phyloP scores from a whole-genome alignment of 2,113 vertebrate genomes.

The Strix uralensis region DNA sequence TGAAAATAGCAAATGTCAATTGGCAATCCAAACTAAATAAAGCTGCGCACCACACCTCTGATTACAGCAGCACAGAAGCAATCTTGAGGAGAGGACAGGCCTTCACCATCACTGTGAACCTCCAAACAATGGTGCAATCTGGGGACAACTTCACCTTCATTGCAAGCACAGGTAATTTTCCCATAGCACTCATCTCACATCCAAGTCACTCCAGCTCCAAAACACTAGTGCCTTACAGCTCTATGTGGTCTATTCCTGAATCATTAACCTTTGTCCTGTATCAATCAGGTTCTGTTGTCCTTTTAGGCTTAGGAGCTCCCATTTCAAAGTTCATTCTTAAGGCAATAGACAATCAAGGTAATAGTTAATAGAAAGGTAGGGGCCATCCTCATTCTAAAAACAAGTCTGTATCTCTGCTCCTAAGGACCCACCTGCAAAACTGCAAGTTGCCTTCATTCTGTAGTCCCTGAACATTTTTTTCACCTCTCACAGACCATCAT shows the following conservation, averaged over 20 bases:
- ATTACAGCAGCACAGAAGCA: conserved; percentile 73
- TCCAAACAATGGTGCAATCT: not conserved
- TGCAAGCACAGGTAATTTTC: conserved; percentile 55
- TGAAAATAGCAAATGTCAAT: conserved; percentile 1
- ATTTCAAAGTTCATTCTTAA: not conserved
- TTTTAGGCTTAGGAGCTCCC: not conserved
- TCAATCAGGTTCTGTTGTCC: not conserved
- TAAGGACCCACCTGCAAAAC: not conserved
- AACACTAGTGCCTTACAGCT: not conserved
- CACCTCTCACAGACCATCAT: not conserved
- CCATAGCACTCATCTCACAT: not conserved
- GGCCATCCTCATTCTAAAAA: not conserved
- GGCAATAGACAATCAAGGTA: not conserved
- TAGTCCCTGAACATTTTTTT: too few species aligned
- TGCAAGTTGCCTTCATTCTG: not conserved
- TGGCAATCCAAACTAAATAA: conserved; percentile 77
- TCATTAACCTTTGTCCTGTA: not conserved
- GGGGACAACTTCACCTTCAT: conserved; percentile 20
- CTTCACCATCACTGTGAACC: conserved; percentile 63
- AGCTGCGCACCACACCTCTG: conserved; percentile 78
- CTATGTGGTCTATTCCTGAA: not conserved
- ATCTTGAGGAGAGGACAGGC: conserved; percentile 82
- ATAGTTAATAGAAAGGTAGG: not conserved
- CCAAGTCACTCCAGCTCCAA: not conserved
- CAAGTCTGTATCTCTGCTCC: not conserved